Percentiles rank a stretch among this genome's conserved stretches.
Evolutionary conservation across 2,113 vertebrate species (phyloP).

Genomic region (Aepyceros melampus): DNA sequence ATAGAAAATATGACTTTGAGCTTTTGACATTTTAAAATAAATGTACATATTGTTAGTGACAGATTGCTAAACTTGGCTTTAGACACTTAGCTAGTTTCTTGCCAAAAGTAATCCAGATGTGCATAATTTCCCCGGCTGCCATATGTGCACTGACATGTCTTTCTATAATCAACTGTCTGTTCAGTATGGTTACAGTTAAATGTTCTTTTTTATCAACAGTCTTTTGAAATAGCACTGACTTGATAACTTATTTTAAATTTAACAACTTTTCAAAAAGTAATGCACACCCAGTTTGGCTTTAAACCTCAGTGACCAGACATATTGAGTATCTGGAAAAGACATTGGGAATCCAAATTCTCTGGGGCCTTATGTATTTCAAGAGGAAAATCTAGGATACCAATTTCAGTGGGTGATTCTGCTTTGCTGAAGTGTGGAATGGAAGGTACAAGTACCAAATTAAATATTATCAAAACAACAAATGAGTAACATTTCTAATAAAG

Average conservation of each 20-base stretch:
- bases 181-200: slow-evolving; percentile 83
- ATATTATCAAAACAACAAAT: slow-evolving; percentile 48
- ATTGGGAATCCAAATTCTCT: background rate
- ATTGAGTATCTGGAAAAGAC: slow-evolving; percentile 22
- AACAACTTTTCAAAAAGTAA: slow-evolving; percentile 57
- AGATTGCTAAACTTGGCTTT: slow-evolving; percentile 86
- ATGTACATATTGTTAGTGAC: slow-evolving; percentile 87
- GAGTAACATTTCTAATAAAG: slow-evolving; percentile 31
- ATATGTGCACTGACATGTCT: slow-evolving; percentile 88
- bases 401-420: slow-evolving; percentile 37
- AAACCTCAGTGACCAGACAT: slow-evolving; percentile 33
- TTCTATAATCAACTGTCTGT: slow-evolving; percentile 87
- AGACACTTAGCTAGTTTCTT: slow-evolving; percentile 84
- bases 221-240: slow-evolving; percentile 75
- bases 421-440: background rate
- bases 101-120: slow-evolving; percentile 90
- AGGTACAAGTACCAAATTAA: background rate
- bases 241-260: slow-evolving; percentile 73
- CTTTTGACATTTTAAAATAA: slow-evolving; percentile 82
- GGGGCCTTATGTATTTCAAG: background rate
- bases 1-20: slow-evolving; percentile 83
- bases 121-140: slow-evolving; percentile 87
- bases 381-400: background rate
- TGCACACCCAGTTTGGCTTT: slow-evolving; percentile 29
- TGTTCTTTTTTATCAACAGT: slow-evolving; percentile 80